Base-by-base conservation (phyloP, 2,113 vertebrate genomes). In the Cheirogaleus medius region DNA sequence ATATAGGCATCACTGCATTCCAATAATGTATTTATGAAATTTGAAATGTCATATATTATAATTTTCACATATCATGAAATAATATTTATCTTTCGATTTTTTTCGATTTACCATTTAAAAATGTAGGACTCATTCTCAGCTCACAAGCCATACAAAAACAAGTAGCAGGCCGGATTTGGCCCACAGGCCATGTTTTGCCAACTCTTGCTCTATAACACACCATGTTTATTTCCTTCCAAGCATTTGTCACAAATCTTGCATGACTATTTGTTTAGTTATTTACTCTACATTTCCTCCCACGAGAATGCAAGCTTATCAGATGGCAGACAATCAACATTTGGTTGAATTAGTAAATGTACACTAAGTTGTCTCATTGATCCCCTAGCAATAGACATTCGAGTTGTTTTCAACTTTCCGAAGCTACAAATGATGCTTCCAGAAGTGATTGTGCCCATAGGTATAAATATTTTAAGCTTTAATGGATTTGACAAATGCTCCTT, bases 381-480 rank as follows among this genome's bases (percentile, higher is more conserved):
- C 39, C 17, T 77, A 32, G 73, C 77, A 86, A 66, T 39, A 94
- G 39, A 54, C 49, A 49, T 49, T 76, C 66, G 84, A 91, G 39
- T 68, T 95, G 56, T 76, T 90, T 81, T 88, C 78, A 89, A 0
- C 64, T 91, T 93, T 52, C 12, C 17, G n/a, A 89, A 76, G 52
- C 52, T 74, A 49, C 71, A 78, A 66, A 42, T 17, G 56, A 74
- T 63, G 32, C 49, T 32, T 29, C 52, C 56, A 80, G 56, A 39
- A 74, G 83, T 83, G 42, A 77, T 49, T 88, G 56, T 93, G 77
- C 42, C 76, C 84, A 63, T 49, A 63, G 60, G 17, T 85, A 42
- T 69, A 91, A 60, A 60, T 93, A 94, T 76, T 88, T 96, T 84
- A 95, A 54, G n/a, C 76, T 89, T 85, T 58, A 34, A 58, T 66